These are phyloP conservation scores for Drosophila pseudoobscura DNA, from an alignment of 1,140 invertebrate genomes.

Conservation along the genomic window DNA sequence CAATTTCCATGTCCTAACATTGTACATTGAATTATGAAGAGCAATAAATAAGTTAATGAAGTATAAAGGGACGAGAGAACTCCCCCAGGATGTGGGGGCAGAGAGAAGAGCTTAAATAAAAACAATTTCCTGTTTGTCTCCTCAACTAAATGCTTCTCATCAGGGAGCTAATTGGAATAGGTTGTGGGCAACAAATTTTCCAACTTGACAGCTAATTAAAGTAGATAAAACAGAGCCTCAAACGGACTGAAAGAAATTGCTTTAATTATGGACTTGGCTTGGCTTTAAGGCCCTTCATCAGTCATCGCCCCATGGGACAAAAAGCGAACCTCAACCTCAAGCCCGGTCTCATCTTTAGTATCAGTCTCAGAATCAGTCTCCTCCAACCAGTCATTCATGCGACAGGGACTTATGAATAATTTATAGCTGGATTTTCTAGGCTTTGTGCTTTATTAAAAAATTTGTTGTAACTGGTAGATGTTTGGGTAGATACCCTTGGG, in stretches of 20 bases:
- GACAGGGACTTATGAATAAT: conserved; percentile 56
- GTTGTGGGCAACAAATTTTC: conserved; percentile 10
- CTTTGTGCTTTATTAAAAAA: conserved; percentile 47
- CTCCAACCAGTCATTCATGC: conserved; percentile 18
- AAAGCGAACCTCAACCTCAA: background rate
- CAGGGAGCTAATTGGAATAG: conserved; percentile 27
- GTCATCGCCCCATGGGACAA: conserved; percentile 9
- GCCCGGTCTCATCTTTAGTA: too few species aligned
- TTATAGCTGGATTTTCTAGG: conserved; percentile 42
- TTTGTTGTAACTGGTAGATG: background rate
- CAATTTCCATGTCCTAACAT: conserved; percentile 20
- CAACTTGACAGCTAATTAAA: conserved; percentile 27
- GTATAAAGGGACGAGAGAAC: background rate
- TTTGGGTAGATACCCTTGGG: conserved; percentile 3
- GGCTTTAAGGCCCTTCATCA: conserved; percentile 22
- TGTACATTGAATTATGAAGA: conserved; percentile 35
- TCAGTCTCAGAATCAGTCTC: background rate
- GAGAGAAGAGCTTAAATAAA: conserved; percentile 5
- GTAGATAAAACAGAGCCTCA: conserved; percentile 15
- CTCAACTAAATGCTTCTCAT: conserved; percentile 21
- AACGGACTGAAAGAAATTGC: conserved; percentile 19
- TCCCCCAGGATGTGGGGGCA: conserved; percentile 8
- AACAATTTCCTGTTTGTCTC: conserved; percentile 5
- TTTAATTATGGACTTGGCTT: conserved; percentile 29
- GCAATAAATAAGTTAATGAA: conserved; percentile 50